Conservation (phyloP, 2,113 vertebrate species). For the Sterrhoptilus dennistouni region DNA sequence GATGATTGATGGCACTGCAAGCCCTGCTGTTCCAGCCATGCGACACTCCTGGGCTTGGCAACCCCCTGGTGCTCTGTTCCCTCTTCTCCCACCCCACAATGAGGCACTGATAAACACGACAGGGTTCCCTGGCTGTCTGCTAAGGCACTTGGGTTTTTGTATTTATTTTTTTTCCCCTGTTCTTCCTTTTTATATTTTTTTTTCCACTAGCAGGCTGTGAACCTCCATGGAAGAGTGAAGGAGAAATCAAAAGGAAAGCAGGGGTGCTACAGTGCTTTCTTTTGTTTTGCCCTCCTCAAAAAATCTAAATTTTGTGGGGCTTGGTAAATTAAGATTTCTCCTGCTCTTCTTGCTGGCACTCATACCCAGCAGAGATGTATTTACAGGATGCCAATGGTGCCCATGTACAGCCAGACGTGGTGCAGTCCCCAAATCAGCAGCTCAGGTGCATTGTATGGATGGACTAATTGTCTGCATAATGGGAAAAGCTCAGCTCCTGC, state of each 20-base stretch:
- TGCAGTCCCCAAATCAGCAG: not conserved
- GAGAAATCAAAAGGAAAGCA: not conserved
- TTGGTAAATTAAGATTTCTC: conserved; percentile 4
- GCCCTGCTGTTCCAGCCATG: conserved; percentile 14
- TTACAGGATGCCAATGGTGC: not conserved
- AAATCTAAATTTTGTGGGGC: not conserved
- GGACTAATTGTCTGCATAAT: not conserved
- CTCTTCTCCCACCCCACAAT: not conserved
- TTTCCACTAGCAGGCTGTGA: not conserved
- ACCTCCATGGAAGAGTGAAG: not conserved
- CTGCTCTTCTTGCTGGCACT: not conserved
- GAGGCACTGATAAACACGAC: not conserved
- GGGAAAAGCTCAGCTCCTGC: not conserved
- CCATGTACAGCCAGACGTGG: not conserved
- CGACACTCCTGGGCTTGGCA: not conserved
- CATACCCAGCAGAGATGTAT: not conserved
- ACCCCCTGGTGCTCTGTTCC: not conserved
- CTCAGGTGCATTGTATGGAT: not conserved
- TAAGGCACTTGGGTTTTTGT: not conserved
- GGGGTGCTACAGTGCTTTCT: not conserved
- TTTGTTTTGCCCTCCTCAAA: not conserved
- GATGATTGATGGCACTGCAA: conserved; percentile 67
- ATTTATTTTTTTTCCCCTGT: rapidly evolving
- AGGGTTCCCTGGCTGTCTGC: not conserved
- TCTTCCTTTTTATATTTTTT: no score